Conservation (phyloP, 1,140 invertebrate species). For the Parasteatoda tepidariorum region DNA sequence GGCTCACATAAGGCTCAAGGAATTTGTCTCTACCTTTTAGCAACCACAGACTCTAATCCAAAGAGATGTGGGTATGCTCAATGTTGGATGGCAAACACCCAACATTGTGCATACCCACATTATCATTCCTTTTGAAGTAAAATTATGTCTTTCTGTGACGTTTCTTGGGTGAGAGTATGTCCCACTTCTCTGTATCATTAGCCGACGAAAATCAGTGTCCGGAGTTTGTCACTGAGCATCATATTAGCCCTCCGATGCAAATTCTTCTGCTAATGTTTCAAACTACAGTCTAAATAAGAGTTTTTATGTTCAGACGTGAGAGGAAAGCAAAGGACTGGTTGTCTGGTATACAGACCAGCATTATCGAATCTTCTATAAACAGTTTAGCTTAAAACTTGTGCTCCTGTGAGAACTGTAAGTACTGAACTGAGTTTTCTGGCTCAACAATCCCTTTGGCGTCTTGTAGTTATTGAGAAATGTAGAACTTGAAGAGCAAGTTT, state of each 20-base stretch:
- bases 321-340: not conserved
- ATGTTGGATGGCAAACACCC: too few relatives aligned
- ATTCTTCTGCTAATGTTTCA: not conserved
- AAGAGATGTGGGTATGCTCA: not conserved
- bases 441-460: not conserved
- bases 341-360: not conserved
- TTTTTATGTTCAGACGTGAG: not conserved
- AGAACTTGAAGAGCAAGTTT: not conserved
- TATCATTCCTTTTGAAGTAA: not conserved
- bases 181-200: conserved; percentile 2
- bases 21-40: not conserved
- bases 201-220: not conserved
- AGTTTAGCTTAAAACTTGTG: not conserved
- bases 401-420: not conserved
- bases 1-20: not conserved
- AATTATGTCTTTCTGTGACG: not conserved
- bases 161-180: not conserved
- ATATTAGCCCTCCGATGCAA: not conserved
- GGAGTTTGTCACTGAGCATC: not conserved
- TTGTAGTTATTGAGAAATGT: not conserved
- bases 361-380: not conserved
- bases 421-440: not conserved
- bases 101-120: not conserved
- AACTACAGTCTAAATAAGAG: not conserved
- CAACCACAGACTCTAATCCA: not conserved